A percentile compares a stretch with the other conserved stretches of the same genome.
Evolutionary conservation across 2,888 invertebrate genomes (phyloP).

Genomic region (Pogonocherus hispidulus): DNA sequence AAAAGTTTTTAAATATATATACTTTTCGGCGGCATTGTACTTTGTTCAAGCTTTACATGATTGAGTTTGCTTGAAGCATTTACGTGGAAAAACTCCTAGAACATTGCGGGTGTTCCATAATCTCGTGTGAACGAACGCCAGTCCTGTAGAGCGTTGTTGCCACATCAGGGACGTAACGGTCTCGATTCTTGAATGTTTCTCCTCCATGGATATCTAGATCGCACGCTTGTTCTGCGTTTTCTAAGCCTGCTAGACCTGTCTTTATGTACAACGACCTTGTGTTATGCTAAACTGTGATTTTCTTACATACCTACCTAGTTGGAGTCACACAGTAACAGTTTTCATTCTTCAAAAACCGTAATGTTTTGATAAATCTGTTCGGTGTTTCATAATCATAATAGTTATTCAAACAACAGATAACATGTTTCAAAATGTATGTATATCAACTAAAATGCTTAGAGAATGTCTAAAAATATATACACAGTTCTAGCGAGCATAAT

Average conservation of each 20-base stretch:
- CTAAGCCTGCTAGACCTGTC: conserved; percentile 58
- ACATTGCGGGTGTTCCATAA: conserved; percentile 63
- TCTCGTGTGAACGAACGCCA: conserved; percentile 67
- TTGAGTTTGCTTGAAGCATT: conserved; percentile 48
- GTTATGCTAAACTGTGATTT: conserved; percentile 30
- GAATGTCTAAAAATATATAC: conserved; percentile 38
- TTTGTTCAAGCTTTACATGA: conserved; percentile 43
- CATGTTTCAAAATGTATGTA: conserved; percentile 10
- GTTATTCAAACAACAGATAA: conserved; percentile 25
- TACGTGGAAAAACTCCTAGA: conserved; percentile 49
- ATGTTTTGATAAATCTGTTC: conserved; percentile 17
- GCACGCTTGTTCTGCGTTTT: conserved; percentile 58
- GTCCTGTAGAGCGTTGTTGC: conserved; percentile 62
- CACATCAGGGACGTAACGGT: conserved; percentile 63
- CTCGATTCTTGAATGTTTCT: conserved; percentile 61
- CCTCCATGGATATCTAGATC: conserved; percentile 64
- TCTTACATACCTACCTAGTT: conserved; percentile 16
- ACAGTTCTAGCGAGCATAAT: conserved; percentile 22
- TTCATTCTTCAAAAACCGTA: conserved; percentile 26
- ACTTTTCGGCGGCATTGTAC: conserved; percentile 17
- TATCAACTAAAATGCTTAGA: conserved; percentile 19
- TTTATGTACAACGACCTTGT: conserved; percentile 60
- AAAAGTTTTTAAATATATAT: conserved; percentile 3
- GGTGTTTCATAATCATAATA: conserved; percentile 22
- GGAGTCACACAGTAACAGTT: conserved; percentile 29